These are phyloP conservation scores for Philaenus spumarius DNA, from an alignment of 1,140 invertebrate genomes.

Conservation along the genomic window DNA sequence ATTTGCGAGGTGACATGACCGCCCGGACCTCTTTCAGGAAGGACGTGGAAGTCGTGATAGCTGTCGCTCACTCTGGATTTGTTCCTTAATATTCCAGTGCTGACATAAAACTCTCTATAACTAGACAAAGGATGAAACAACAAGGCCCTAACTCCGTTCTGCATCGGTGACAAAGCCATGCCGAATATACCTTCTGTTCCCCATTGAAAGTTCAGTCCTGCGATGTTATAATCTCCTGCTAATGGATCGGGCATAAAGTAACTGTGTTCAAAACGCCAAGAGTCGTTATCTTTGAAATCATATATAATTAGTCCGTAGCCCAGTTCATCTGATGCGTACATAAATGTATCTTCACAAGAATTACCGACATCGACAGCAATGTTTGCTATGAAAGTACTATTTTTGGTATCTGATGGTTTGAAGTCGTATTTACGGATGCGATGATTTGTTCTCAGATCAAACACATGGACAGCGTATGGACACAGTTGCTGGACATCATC, in stretches of 20 bases:
- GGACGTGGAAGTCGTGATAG: slow-evolving; percentile 59
- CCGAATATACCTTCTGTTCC: slow-evolving; percentile 73
- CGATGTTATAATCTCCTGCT: slow-evolving; percentile 66
- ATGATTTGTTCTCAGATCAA: slow-evolving; percentile 64
- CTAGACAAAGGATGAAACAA: slow-evolving; percentile 73
- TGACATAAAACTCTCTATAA: slow-evolving; percentile 67
- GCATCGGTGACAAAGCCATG: slow-evolving; percentile 55
- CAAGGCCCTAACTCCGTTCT: slow-evolving; percentile 58
- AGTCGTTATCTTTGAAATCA: slow-evolving; percentile 63
- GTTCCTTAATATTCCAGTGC: slow-evolving; percentile 61
- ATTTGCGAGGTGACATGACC: slow-evolving; percentile 62
- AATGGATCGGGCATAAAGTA: slow-evolving; percentile 73
- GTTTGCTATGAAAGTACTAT: slow-evolving; percentile 72
- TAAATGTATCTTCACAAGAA: slow-evolving; percentile 65
- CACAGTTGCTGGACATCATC: slow-evolving; percentile 61
- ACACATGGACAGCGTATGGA: slow-evolving; percentile 64
- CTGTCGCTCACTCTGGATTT: slow-evolving; percentile 48
- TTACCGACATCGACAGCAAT: slow-evolving; percentile 68
- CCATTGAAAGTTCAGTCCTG: slow-evolving; percentile 76
- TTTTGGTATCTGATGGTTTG: slow-evolving; percentile 60
- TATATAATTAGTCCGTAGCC: slow-evolving; percentile 75
- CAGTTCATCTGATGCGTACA: slow-evolving; percentile 73
- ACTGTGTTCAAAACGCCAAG: slow-evolving; percentile 64
- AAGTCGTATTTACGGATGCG: slow-evolving; percentile 62
- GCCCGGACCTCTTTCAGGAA: slow-evolving; percentile 53